Percentiles rank a stretch among this genome's conserved stretches.
Conservation (phyloP, 2,113 vertebrate species). For the Tachysurus fulvidraco region DNA sequence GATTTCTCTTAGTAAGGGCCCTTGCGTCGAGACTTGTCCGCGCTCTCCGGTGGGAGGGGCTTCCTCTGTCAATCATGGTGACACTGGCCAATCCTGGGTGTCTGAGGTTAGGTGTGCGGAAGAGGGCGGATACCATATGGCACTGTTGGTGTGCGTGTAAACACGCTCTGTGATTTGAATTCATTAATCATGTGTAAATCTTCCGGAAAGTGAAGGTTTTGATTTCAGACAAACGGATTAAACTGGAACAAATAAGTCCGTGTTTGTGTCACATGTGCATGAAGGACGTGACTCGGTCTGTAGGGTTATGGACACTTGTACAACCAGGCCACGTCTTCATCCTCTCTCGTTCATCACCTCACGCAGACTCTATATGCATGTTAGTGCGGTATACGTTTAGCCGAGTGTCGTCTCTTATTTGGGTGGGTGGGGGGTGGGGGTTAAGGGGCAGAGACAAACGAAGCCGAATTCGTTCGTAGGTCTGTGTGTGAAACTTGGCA, state of each 20-base stretch:
- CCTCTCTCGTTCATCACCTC: not conserved
- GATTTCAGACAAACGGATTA: not conserved
- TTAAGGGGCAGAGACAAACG: too few species aligned
- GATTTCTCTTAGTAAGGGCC: too few species aligned
- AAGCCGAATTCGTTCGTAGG: conserved; percentile 14
- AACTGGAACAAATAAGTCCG: not conserved
- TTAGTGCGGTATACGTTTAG: conserved; percentile 34
- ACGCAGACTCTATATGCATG: conserved; percentile 32
- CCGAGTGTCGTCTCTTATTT: conserved; percentile 8
- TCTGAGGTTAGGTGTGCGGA: too few species aligned
- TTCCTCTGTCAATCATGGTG: too few species aligned
- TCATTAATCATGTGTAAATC: not conserved
- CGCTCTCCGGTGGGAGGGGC: too few species aligned
- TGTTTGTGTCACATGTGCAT: not conserved
- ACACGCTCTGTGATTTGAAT: not conserved
- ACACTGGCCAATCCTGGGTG: too few species aligned
- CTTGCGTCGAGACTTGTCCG: too few species aligned
- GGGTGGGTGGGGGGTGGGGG: not conserved
- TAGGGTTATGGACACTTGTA: not conserved
- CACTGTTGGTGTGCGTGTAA: not conserved
- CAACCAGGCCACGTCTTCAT: not conserved
- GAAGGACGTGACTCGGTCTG: not conserved
- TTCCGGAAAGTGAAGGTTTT: not conserved
- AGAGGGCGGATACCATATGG: too few species aligned
- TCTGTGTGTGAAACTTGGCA: conserved; percentile 11